Percentiles rank a stretch among this genome's conserved stretches.
phyloP scores from a whole-genome alignment of 2,113 vertebrate species.

The Myxocyprinus asiaticus region DNA sequence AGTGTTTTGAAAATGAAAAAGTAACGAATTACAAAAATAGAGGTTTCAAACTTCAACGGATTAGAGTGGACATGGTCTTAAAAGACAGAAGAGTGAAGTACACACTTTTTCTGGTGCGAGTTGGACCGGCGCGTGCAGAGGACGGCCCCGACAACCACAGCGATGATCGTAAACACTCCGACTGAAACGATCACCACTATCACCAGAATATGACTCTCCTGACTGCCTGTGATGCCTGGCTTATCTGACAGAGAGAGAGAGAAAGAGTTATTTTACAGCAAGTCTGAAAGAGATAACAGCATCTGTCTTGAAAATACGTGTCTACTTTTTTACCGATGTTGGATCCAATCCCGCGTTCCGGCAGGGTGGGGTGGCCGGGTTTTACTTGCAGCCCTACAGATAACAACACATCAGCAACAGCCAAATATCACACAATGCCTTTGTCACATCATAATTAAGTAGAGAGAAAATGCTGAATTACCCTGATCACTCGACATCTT shows the following conservation, averaged over 20 bases:
- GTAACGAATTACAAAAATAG: too few species aligned
- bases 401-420: slow-evolving; percentile 14
- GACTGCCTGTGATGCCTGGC: slow-evolving; percentile 83
- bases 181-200: slow-evolving; percentile 92
- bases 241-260: slow-evolving; percentile 72
- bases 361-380: slow-evolving; percentile 37
- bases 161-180: slow-evolving; percentile 89
- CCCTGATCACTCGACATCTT: slow-evolving; percentile 99
- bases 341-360: slow-evolving; percentile 59
- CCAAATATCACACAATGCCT: neutral
- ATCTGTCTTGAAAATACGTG: neutral
- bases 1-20: too few species aligned
- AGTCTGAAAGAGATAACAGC: neutral
- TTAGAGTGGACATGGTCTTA: neutral
- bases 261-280: neutral
- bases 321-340: slow-evolving; percentile 36
- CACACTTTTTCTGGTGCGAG: slow-evolving; percentile 96
- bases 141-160: slow-evolving; percentile 92
- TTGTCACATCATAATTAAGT: neutral
- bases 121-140: slow-evolving; percentile 92
- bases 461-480: slow-evolving; percentile 71
- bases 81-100: neutral
- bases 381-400: slow-evolving; percentile 50
- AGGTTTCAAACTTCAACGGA: too few species aligned
- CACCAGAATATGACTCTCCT: slow-evolving; percentile 86